Evolutionary conservation across 23 tunicate species (phyloP), one percentile per base, ranked within the genome.

Genomic region (Trididemnum clinides): DNA sequence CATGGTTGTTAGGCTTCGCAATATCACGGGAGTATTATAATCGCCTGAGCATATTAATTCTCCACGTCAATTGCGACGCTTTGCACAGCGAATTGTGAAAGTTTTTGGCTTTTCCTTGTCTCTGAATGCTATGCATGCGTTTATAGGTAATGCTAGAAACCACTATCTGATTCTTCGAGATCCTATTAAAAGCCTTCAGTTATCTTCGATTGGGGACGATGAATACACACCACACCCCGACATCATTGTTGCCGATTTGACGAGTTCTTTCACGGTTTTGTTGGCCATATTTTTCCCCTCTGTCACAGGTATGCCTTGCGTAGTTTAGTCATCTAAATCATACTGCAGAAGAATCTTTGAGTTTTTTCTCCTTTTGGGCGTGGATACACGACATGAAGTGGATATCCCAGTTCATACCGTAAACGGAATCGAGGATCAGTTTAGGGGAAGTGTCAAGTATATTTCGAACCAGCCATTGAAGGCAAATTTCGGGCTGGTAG

Each of bases 231-330:
- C 12, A 44, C 12, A 44, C 15, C 54, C 54, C 10, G 15, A 44
- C 15, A 44, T 12, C 2, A 23, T 66, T 28, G 75, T 69, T 0
- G 99, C 99, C 1, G 99, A 96, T 58, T 39, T 87, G 51, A 58
- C 90, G 5, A 57, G 89, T 1, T 33, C 88, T 22, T 96, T 96
- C 74, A 91, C 96, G 6, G 66, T 90, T 33, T 81, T 96, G 33
- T 85, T 96, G 32, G 99, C 96, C 36, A 96, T 96, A 37, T 96
- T 96, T 77, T 96, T 96, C 49, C 99, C 99, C 15, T 96, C 99
- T 1, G 99, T 96, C 15, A 96, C 99, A 34, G 98, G 98, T 94
- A 38, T 2, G 76, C 27, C 22, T 62, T 62, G 15, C n/a, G 15
- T 62, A 5, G 70, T 20, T 62, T 62, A 10, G 27, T 18, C 5